Base-by-base conservation (phyloP, 2,888 invertebrate species). In the Amitus sp. region DNA sequence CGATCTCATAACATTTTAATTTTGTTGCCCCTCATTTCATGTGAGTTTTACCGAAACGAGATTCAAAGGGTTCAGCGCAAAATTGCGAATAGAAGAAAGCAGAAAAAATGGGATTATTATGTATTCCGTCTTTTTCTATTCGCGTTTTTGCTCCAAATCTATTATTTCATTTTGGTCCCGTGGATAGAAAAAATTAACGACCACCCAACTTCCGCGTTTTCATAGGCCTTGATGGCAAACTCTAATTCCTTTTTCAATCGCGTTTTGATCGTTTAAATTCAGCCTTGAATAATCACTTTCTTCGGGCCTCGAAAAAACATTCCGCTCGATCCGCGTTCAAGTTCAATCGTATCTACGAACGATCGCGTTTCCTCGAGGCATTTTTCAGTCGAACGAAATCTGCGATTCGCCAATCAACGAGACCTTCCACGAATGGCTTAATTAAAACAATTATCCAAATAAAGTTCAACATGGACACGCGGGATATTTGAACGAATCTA, bases 201-300 rank as follows among this genome's bases (percentile, higher is more conserved):
- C n/a, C 15, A 34, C 13, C 13, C 9, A 13, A 50, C 47, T 60
- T 60, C 60, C 60, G 46, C 20, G 42, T 60, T 60, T 59, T 42
- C 49, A 49, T 46, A 23, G 30, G 19, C 58, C 62, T 65, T 62
- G 62, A 60, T 49, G 17, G 19, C 46, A 13, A 13, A 15, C 18
- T 13, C 18, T 42, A 49, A 51, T 48, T 45, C 47, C 47, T 55
- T 47, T 52, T 61, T 47, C 47, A 50, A 27, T 47, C 47, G 27
- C 13, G 7, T n/a, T 19, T 13, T 28, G 27, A 55, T 55, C 52
- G 33, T 50, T 62, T 52, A 50, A 51, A 54, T 43, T 40, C 37
- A 19, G 52, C 46, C 54, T 47, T 40, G 30, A 46, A 40, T 53
- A 49, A 53, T 53, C 55, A 57, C 60, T 57, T 57, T 57, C 50